Conservation (phyloP, 2,113 vertebrate species). For the Coracopsis vasa region DNA sequence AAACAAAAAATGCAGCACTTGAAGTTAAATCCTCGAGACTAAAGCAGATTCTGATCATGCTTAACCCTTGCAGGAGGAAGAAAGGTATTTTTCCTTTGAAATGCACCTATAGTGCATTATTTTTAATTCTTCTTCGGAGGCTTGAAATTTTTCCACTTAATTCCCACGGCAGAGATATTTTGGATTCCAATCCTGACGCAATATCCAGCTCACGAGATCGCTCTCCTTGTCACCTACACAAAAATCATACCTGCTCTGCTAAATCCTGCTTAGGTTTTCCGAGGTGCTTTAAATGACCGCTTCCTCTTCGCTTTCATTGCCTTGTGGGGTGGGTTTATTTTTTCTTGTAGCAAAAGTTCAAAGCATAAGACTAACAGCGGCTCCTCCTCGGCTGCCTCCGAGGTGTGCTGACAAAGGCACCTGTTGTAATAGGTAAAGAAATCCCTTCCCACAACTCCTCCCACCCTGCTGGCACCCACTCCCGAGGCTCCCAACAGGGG, state of each 20-base stretch:
- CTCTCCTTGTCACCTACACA: background rate
- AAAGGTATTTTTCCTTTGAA: slow-evolving; percentile 12
- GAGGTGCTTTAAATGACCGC: background rate
- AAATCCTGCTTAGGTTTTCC: slow-evolving; percentile 15
- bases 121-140: background rate
- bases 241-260: slow-evolving; percentile 8
- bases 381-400: background rate
- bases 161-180: background rate
- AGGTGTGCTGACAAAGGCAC: slow-evolving; percentile 63
- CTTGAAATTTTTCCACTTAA: background rate
- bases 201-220: background rate
- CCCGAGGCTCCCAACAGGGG: slow-evolving; percentile 55
- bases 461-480: slow-evolving; percentile 39
- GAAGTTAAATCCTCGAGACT: slow-evolving; percentile 69
- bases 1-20: slow-evolving; percentile 70
- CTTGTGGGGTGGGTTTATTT: background rate
- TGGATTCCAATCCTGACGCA: background rate
- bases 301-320: background rate
- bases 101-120: background rate
- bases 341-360: background rate
- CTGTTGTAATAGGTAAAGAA: slow-evolving; percentile 67
- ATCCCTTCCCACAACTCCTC: slow-evolving; percentile 58
- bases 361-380: background rate
- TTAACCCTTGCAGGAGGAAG: slow-evolving; percentile 39
- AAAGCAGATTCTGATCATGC: slow-evolving; percentile 54